Conservation (phyloP, 2,113 vertebrate genomes). For the Arizona elegans region DNA sequence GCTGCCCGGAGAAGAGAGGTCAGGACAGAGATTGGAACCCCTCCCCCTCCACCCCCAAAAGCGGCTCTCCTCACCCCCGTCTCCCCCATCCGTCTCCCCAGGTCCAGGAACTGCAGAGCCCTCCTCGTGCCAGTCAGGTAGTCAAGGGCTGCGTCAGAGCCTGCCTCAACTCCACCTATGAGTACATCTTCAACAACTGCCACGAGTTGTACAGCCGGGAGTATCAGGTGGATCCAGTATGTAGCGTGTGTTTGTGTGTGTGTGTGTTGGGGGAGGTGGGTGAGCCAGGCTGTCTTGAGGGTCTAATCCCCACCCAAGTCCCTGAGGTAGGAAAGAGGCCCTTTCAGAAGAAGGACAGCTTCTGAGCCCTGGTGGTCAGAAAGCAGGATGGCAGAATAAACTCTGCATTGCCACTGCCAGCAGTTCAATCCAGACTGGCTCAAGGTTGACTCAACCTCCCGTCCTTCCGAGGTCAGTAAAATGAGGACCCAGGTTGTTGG, state of each 20-base stretch:
- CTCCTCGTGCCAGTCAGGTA: conserved; percentile 95
- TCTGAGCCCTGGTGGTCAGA: not conserved
- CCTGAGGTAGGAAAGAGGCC: not conserved
- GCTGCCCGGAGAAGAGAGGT: not conserved
- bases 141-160: conserved; percentile 97
- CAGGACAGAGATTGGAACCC: not conserved
- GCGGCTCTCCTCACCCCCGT: rapidly evolving
- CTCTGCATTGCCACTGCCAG: not conserved
- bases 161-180: conserved; percentile 96
- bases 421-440: not conserved
- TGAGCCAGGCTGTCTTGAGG: not conserved
- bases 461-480: not conserved
- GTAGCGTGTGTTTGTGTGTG: conserved; percentile 44
- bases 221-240: conserved; percentile 86
- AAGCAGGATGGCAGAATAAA: not conserved
- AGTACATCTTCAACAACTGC: conserved; percentile 98
- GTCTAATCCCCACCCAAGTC: not conserved
- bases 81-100: conserved; percentile 48
- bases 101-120: conserved; percentile 97
- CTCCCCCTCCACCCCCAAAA: not conserved
- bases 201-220: conserved; percentile 92
- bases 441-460: too few relatives aligned
- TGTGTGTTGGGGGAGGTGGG: not conserved
- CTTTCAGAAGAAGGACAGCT: not conserved
- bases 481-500: not conserved